phyloP scores from a whole-genome alignment of 2,888 invertebrate species.

The Listrodromus nycthemerus region DNA sequence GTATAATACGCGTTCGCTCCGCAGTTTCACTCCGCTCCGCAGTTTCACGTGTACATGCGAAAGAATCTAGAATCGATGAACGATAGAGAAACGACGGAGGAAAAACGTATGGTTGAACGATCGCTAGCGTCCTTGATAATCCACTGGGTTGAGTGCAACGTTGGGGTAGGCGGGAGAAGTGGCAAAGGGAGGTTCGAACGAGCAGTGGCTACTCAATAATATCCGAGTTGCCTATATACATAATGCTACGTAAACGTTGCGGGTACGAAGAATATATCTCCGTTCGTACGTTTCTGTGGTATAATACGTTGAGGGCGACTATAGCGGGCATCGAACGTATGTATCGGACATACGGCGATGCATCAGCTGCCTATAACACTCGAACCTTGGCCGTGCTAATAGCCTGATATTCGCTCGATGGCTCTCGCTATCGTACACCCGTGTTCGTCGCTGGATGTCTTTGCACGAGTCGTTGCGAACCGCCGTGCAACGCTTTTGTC shows the following conservation, averaged over 20 bases:
- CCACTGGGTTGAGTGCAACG: conserved; percentile 43
- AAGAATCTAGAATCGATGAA: conserved; percentile 53
- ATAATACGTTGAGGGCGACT: conserved; percentile 20
- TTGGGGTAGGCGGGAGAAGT: background rate
- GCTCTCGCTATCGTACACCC: conserved; percentile 64
- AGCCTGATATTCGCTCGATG: conserved; percentile 80
- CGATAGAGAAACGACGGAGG: conserved; percentile 24
- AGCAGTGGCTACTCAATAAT: conserved; percentile 33
- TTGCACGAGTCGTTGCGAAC: background rate
- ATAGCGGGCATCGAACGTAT: conserved; percentile 40
- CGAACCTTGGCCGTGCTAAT: conserved; percentile 82
- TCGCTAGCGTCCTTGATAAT: conserved; percentile 74
- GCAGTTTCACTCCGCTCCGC: too few species aligned
- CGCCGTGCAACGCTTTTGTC: background rate
- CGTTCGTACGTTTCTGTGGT: conserved; percentile 16
- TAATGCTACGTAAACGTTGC: conserved; percentile 24
- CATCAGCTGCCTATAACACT: conserved; percentile 76
- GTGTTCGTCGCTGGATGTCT: conserved; percentile 7
- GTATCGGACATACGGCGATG: conserved; percentile 58
- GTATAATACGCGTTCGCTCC: background rate
- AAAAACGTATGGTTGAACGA: conserved; percentile 70
- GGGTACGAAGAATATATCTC: conserved; percentile 24
- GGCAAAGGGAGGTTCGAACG: conserved; percentile 26
- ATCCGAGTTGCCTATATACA: conserved; percentile 36
- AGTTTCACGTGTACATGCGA: background rate